Base-by-base conservation (phyloP, 1,140 invertebrate genomes). In the Holotrichia oblita region DNA sequence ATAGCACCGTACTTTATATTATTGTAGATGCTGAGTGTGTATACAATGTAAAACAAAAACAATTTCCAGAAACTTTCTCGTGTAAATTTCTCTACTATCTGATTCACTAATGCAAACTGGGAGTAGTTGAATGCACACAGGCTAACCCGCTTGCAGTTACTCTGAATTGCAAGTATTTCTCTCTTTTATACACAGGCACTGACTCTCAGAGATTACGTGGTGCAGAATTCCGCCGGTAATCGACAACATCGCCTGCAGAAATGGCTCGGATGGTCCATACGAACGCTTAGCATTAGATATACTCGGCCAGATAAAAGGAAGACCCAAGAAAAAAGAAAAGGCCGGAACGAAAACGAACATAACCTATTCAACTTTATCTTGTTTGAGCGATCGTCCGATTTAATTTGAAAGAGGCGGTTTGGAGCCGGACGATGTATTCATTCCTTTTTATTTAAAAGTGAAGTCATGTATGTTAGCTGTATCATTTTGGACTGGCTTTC, bases 321-420 rank as follows among this genome's bases (percentile, higher is more conserved):
- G 48, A 55, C n/a, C 14, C 48, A 55, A 55, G 17, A 17, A 55
- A 17, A 55, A 55, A 55, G 17, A 55, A 55, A 55, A 55, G 48
- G 14, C 48, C 48, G 17, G 48, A 55, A 55, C 48, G n/a, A 55
- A 55, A 55, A 55, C 48, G 48, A 55, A 55, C 17, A 55, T 55
- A 55, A 55, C 48, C 48, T 55, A 55, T 55, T 55, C 48, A n/a
- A 55, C 48, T n/a, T 55, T 55, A 55, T 55, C 48, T 55, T 55
- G 48, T 55, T 55, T 55, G 48, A 55, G n/a, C 48, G 48, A 55
- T 55, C 48, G 48, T 55, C 48, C 14, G 48, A 55, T 55, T 55
- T 55, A 55, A 55, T 55, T 55, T 55, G 48, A 55, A 55, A 55
- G 14, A n/a, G 48, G 48, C 17, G 48, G 14, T 55, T 55, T 55